phyloP scores from a whole-genome alignment of 2,113 vertebrate species.

The Cyprinodon variegatus region DNA sequence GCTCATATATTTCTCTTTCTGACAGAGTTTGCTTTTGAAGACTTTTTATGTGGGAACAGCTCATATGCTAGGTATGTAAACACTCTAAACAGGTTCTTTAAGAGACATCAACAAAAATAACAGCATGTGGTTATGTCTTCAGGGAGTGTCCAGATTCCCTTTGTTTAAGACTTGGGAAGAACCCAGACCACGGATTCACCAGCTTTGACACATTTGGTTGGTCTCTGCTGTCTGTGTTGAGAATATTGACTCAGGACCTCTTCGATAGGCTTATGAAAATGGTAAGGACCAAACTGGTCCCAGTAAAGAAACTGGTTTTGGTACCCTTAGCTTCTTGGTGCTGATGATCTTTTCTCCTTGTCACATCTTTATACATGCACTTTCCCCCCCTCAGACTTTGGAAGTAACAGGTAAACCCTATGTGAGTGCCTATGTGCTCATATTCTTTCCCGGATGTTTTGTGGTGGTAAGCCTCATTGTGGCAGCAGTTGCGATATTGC shows the following conservation, averaged over 20 bases:
- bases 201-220: slow-evolving; percentile 89
- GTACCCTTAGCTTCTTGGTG: not conserved
- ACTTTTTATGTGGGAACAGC: slow-evolving; percentile 89
- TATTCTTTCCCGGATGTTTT: slow-evolving; percentile 89
- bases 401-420: slow-evolving; percentile 82
- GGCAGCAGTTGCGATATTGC: slow-evolving; percentile 86
- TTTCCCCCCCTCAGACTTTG: slow-evolving; percentile 77
- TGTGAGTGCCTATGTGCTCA: slow-evolving; percentile 85
- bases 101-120: too few species aligned
- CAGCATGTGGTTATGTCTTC: slow-evolving; percentile 19
- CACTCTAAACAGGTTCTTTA: not conserved
- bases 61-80: slow-evolving; percentile 84
- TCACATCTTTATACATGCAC: not conserved
- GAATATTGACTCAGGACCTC: slow-evolving; percentile 89
- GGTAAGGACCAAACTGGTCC: slow-evolving; percentile 72
- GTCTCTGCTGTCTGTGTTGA: slow-evolving; percentile 89
- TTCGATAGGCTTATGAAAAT: slow-evolving; percentile 90
- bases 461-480: slow-evolving; percentile 89
- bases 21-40: slow-evolving; percentile 70
- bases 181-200: slow-evolving; percentile 81
- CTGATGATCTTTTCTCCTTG: not conserved
- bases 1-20: slow-evolving; percentile 7
- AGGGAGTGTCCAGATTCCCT: slow-evolving; percentile 86
- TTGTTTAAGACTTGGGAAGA: slow-evolving; percentile 80
- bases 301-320: not conserved